Percentiles rank a stretch among this genome's conserved stretches.
Evolutionary conservation across 2,113 vertebrate species (phyloP).

Genomic region (Chunga burmeisteri): DNA sequence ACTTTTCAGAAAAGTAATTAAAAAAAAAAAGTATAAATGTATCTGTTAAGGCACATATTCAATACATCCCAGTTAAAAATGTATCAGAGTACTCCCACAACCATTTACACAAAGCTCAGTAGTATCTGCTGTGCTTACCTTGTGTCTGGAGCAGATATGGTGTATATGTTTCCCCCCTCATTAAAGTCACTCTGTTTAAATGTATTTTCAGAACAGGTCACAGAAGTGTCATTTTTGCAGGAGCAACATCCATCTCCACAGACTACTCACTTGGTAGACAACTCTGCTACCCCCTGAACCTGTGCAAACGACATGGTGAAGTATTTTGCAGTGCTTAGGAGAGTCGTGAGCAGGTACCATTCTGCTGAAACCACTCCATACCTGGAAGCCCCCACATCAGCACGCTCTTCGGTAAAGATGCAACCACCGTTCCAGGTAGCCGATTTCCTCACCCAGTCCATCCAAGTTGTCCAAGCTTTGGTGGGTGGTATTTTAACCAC

Average conservation of each 20-base stretch:
- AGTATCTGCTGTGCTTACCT: neutral
- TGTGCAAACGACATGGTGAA: fast-evolving
- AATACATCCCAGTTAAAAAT: neutral
- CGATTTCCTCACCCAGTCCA: neutral
- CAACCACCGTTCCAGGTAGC: neutral
- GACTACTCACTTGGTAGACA: neutral
- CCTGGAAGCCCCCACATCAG: neutral
- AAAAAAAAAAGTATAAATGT: neutral
- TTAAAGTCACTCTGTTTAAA: neutral
- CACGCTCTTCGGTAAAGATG: neutral
- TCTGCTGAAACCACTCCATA: neutral
- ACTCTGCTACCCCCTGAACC: neutral
- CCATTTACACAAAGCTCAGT: neutral
- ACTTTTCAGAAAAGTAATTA: neutral
- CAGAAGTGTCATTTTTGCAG: neutral
- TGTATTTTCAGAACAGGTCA: neutral
- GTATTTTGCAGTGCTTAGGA: neutral
- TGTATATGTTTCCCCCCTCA: neutral
- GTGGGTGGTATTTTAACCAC: neutral
- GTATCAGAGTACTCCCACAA: neutral
- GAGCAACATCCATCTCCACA: neutral
- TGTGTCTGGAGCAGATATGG: neutral
- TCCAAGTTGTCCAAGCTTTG: neutral
- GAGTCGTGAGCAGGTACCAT: fast-evolving
- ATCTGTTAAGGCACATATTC: neutral